Base-by-base conservation (phyloP, 2,113 vertebrate species). In the Clupea harengus region DNA sequence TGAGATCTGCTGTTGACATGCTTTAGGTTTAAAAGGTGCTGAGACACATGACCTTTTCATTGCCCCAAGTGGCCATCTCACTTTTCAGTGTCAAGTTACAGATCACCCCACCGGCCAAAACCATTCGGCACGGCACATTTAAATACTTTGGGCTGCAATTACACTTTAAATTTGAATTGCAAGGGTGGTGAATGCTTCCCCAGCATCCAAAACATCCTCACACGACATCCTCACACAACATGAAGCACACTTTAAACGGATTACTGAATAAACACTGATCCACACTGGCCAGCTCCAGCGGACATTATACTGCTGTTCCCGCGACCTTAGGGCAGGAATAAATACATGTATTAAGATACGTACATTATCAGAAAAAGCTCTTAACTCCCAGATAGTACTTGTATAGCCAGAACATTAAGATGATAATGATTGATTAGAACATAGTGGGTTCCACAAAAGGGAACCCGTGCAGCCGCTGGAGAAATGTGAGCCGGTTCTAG, bases 401-500 rank as follows among this genome's bases (percentile, higher is more conserved):
- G 9, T 72, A 72, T 13, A 25, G 8, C 64, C 28, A 10, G 25
- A 72, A 25, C 8, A 72, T 32, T 28, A 3, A 72, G 64, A 72
- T 32, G 64, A 72, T 72, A 72, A 72, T 72, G 64, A 72, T 28
- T 72, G 64, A 72, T 28, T 72, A 72, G 64, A 39, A 28, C 28
- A 28, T 11, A 72, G 22, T 72, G 64, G 32, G 64, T 32, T 13
- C 60, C 64, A 10, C 10, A 72, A n/a, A n/a, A n/a, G n/a, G n/a
- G n/a, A n/a, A 64, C 20, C 4, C 3, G 60, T 8, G 8, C 60
- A 64, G 83, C 84, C 75, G 49, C 28, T 67, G 54, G 22, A 18
- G 47, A 3, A 44, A 49, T 86, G 81, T 39, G 32, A 45, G 28
- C 88, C n/a, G 86, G 83, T 82, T 89, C 81, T 10, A 84, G 80